A percentile compares a stretch with the other conserved stretches of the same genome.
Conservation (phyloP, 2,797 vertebrate genomes). For the Hipposideros larvatus region DNA sequence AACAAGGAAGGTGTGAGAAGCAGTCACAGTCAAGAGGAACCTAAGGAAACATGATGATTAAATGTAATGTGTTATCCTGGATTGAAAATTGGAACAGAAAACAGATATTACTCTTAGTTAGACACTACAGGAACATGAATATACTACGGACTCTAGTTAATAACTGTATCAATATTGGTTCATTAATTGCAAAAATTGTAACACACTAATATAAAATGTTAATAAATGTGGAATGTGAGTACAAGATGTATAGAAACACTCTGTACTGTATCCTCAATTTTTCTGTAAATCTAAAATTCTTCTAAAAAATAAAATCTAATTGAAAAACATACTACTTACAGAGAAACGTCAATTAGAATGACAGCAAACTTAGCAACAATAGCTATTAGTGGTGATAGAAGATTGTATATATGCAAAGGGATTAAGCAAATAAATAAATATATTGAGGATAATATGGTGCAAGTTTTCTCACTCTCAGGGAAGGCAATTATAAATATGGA, state of each 20-base stretch:
- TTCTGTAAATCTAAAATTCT: not conserved
- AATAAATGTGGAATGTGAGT: not conserved
- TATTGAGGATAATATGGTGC: not conserved
- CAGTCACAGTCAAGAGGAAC: not conserved
- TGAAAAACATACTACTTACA: not conserved
- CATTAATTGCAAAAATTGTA: not conserved
- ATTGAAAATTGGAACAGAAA: not conserved
- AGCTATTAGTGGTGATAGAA: not conserved
- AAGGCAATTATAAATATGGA: not conserved
- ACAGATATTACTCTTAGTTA: not conserved
- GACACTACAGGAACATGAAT: not conserved
- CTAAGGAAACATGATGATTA: not conserved
- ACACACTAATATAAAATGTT: not conserved
- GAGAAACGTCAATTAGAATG: not conserved
- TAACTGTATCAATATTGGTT: not conserved
- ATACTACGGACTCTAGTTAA: not conserved
- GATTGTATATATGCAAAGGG: not conserved
- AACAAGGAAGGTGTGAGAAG: not conserved
- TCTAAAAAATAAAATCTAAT: not conserved
- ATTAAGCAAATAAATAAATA: not conserved
- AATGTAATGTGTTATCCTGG: not conserved
- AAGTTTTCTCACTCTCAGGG: not conserved
- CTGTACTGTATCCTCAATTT: not conserved
- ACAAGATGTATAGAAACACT: not conserved
- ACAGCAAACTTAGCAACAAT: not conserved